phyloP scores from a whole-genome alignment of 30 jellyfish, hydroid and myxozoan genomes.

The Cassiopea xamachana region DNA sequence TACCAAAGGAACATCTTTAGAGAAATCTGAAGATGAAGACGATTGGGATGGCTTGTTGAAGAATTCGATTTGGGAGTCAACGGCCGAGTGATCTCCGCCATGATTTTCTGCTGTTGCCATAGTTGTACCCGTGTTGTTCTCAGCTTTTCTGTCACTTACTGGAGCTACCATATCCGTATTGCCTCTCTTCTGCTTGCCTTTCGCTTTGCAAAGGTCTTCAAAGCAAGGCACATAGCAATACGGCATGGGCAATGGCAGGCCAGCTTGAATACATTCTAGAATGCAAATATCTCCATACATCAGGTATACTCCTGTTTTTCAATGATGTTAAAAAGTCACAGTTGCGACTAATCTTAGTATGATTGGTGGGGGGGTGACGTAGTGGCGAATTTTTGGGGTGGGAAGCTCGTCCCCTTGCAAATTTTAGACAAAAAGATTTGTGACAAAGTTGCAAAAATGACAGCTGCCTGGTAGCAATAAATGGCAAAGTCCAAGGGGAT shows the following conservation, averaged over 20 bases:
- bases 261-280: slow-evolving; percentile 80
- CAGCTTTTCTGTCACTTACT: neutral
- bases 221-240: slow-evolving; percentile 85
- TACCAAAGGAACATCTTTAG: neutral
- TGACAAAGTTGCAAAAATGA: too few species aligned
- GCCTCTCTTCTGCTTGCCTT: slow-evolving; percentile 17
- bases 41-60: slow-evolving; percentile 2
- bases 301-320: too few species aligned
- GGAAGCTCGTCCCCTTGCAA: too few species aligned
- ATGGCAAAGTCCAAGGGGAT: too few species aligned
- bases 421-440: too few species aligned
- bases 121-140: neutral
- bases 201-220: slow-evolving; percentile 46
- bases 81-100: slow-evolving; percentile 13
- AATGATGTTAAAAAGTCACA: too few species aligned
- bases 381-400: too few species aligned
- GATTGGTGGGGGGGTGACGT: too few species aligned
- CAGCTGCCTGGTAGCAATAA: too few species aligned
- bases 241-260: slow-evolving; percentile 78
- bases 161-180: neutral
- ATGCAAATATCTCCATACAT: neutral
- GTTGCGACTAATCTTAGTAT: too few species aligned
- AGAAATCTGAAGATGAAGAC: neutral
- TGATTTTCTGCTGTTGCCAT: neutral
- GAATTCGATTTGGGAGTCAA: slow-evolving; percentile 65